Conservation (phyloP, 2,888 invertebrate species). For the Mimumesa dahlbomi region DNA sequence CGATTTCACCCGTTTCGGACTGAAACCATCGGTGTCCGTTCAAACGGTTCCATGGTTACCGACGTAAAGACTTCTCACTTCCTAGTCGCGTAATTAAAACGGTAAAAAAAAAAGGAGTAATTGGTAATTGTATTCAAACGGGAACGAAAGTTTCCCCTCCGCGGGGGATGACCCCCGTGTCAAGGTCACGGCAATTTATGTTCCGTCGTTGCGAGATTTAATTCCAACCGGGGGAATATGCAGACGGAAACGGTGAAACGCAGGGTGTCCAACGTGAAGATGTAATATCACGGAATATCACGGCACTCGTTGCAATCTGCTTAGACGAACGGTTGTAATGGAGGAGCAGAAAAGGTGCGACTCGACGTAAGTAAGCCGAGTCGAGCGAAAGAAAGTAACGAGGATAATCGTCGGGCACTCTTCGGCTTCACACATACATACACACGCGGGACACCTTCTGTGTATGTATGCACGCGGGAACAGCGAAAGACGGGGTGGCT, state of each 20-base stretch:
- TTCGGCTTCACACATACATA: neutral
- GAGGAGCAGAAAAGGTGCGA: conserved; percentile 17
- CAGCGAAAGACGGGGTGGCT: neutral
- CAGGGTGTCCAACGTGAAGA: neutral
- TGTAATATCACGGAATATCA: neutral
- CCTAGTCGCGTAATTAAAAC: no score
- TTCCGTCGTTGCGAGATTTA: no score
- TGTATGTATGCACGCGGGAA: neutral
- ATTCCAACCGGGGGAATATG: no score
- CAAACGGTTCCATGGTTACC: neutral
- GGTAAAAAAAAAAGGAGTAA: no score
- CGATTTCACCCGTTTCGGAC: conserved; percentile 2
- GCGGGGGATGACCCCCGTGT: no score
- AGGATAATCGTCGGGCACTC: conserved; percentile 40
- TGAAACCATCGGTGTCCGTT: neutral
- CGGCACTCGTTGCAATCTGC: conserved; percentile 12
- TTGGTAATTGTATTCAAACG: no score
- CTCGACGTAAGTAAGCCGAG: conserved; percentile 38
- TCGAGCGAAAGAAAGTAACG: conserved; percentile 46
- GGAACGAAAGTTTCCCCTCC: no score
- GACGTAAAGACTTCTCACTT: no score
- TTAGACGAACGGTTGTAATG: conserved; percentile 26
- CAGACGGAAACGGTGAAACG: no score
- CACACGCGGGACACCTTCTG: neutral
- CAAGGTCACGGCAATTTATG: no score